Percentiles rank a stretch among this genome's conserved stretches.
phyloP scores from a whole-genome alignment of 2,888 invertebrate species.

The Drosophila meridiana region DNA sequence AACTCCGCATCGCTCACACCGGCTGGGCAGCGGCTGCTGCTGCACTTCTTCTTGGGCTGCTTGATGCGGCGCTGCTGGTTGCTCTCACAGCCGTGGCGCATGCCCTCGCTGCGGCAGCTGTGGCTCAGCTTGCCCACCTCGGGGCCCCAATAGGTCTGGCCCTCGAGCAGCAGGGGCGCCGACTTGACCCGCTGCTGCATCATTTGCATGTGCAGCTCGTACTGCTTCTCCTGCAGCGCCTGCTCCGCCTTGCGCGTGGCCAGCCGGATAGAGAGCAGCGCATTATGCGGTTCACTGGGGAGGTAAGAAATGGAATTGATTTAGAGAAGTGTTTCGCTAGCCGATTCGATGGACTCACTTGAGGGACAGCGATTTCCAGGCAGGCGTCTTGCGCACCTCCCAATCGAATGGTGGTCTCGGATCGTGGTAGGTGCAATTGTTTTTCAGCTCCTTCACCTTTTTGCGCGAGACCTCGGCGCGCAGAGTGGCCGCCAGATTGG shows the following conservation, averaged over 20 bases:
- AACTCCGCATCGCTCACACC: conserved; percentile 30
- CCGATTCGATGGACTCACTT: conserved; percentile 70
- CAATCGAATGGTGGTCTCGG: conserved; percentile 81
- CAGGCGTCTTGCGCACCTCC: conserved; percentile 85
- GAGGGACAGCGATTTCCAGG: conserved; percentile 83
- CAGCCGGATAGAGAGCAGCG: conserved; percentile 81
- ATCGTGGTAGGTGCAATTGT: conserved; percentile 78
- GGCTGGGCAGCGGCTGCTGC: conserved; percentile 36
- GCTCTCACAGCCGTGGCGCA: conserved; percentile 73
- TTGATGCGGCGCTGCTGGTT: conserved; percentile 59
- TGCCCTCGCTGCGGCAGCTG: conserved; percentile 77
- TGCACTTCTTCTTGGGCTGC: conserved; percentile 59
- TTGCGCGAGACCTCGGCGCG: conserved; percentile 82
- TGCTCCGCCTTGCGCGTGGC: conserved; percentile 85
- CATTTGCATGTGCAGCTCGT: conserved; percentile 84
- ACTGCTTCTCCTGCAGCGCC: conserved; percentile 82
- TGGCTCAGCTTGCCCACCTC: conserved; percentile 83
- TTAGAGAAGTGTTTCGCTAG: background rate
- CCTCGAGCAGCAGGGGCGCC: conserved; percentile 83
- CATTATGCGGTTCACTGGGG: conserved; percentile 83
- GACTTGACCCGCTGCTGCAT: conserved; percentile 84
- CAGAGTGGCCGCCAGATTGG: conserved; percentile 84
- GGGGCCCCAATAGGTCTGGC: conserved; percentile 82
- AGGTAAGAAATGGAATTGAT: background rate
- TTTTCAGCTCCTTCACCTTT: conserved; percentile 81